These are phyloP conservation scores for Incurvaria masculella DNA, from an alignment of 2,888 invertebrate species.

Conservation along the genomic window DNA sequence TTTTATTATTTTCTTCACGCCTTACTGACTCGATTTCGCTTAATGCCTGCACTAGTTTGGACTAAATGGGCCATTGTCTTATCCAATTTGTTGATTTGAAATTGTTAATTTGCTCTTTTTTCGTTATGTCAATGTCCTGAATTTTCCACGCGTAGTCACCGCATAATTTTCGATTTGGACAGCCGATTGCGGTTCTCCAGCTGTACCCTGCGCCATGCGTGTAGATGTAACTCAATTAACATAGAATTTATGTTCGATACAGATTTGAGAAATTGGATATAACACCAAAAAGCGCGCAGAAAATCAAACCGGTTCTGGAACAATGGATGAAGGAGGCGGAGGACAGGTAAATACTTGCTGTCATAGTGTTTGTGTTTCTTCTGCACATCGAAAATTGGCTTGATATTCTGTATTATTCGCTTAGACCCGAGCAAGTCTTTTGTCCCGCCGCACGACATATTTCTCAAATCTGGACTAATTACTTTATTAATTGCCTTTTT, in stretches of 20 bases:
- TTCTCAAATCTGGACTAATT: slow-evolving; percentile 59
- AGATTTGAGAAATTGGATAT: slow-evolving; percentile 99
- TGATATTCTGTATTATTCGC: slow-evolving; percentile 35
- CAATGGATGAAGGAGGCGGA: slow-evolving; percentile 99
- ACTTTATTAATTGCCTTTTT: no score
- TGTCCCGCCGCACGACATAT: neutral
- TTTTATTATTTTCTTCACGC: slow-evolving; percentile 37
- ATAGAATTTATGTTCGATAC: slow-evolving; percentile 53
- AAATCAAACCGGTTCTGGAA: slow-evolving; percentile 98
- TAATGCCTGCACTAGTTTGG: slow-evolving; percentile 13
- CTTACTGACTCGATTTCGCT: neutral
- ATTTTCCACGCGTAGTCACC: slow-evolving; percentile 43
- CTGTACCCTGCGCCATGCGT: slow-evolving; percentile 17
- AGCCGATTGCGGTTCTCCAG: no score
- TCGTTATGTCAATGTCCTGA: slow-evolving; percentile 67
- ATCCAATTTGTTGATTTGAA: slow-evolving; percentile 32
- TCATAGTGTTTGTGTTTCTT: slow-evolving; percentile 45
- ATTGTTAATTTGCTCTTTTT: slow-evolving; percentile 21
- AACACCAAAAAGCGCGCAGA: slow-evolving; percentile 98
- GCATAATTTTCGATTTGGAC: slow-evolving; percentile 5
- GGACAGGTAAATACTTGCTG: slow-evolving; percentile 74
- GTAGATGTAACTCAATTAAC: slow-evolving; percentile 38
- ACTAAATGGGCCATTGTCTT: slow-evolving; percentile 55
- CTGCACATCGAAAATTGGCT: slow-evolving; percentile 49
- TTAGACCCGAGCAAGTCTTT: no score